These are phyloP conservation scores for Microplitis demolitor DNA, from an alignment of 1,140 invertebrate species.

Conservation along the genomic window DNA sequence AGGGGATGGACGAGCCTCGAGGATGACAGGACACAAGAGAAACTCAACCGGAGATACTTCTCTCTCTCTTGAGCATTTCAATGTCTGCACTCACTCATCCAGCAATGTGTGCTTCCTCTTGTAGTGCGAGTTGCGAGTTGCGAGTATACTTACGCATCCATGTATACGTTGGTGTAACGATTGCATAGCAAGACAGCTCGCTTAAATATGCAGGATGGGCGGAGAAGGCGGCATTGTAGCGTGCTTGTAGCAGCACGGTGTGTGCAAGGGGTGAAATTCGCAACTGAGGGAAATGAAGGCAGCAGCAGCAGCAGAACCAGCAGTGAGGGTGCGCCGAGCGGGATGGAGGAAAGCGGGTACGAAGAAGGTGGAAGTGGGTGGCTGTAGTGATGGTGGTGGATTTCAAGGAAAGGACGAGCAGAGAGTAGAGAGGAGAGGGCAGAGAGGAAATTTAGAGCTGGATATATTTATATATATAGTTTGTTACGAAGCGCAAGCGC, in stretches of 20 bases:
- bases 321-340: neutral
- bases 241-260: conserved; percentile 51
- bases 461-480: conserved; percentile 27
- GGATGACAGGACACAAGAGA: conserved; percentile 10
- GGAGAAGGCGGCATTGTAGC: conserved; percentile 56
- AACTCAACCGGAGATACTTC: neutral
- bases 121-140: conserved; percentile 33
- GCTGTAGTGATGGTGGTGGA: conserved; percentile 13
- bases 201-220: conserved; percentile 63
- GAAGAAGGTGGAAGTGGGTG: no score
- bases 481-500: conserved; percentile 52
- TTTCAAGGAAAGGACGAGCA: conserved; percentile 30
- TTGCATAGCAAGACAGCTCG: conserved; percentile 58
- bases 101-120: neutral
- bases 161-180: conserved; percentile 46
- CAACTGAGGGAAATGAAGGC: conserved; percentile 27
- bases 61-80: neutral
- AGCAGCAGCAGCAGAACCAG: neutral
- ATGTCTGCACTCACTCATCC: no score
- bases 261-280: conserved; percentile 54
- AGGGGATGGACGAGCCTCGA: neutral
- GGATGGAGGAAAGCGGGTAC: neutral
- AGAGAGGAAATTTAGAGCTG: conserved; percentile 26
- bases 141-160: conserved; percentile 37
- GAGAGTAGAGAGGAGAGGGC: conserved; percentile 8